Base-by-base conservation (phyloP, 2,113 vertebrate genomes). In the Ciconia boyciana region DNA sequence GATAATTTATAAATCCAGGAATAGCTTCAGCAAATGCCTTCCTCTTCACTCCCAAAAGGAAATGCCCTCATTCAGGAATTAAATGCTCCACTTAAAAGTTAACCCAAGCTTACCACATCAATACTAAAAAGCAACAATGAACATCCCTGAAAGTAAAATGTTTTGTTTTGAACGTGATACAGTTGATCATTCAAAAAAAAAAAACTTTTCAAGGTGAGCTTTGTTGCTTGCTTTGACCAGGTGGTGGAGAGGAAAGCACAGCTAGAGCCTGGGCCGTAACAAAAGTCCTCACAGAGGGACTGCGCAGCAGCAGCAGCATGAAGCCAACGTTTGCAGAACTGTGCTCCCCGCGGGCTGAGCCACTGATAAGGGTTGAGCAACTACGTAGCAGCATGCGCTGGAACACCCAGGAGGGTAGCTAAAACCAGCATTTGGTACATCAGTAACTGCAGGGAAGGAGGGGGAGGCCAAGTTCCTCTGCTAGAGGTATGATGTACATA, bases 331-430 rank as follows among this genome's bases (percentile, higher is more conserved):
- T 49, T 36, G 48, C 66, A 34, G 65, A 81, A n/a, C 16, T 19
- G 11, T 66, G 26, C 48, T 31, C 24, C 48, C n/a, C 0, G 0
- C 16, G 9, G 24, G 7, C 43, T 83, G 61, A 86, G 46, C 28
- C 39, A 31, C 41, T 12, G 8, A 21, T 64, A 48, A 61, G 34
- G 13, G 16, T 6, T 10, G 44, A 66, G 31, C 26, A 58, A 2
- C 36, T 21, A 7, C 5, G 0, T 3, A 19, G 32, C 71, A 51
- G 28, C 32, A 6, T 31, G 36, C 16, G 65, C 55, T 52, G 51
- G 41, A 62, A n/a, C 20, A 43, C 44, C 57, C 20, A 24, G 29
- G 14, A 44, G 21, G 7, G 46, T 2, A n/a, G 60, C 32, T 69
- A 55, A 69, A 84, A 11, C 4, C 28, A 51, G 15, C n/a, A 28